These are phyloP conservation scores for Drosophila paracracens DNA, from an alignment of 2,888 invertebrate species.

Conservation along the genomic window DNA sequence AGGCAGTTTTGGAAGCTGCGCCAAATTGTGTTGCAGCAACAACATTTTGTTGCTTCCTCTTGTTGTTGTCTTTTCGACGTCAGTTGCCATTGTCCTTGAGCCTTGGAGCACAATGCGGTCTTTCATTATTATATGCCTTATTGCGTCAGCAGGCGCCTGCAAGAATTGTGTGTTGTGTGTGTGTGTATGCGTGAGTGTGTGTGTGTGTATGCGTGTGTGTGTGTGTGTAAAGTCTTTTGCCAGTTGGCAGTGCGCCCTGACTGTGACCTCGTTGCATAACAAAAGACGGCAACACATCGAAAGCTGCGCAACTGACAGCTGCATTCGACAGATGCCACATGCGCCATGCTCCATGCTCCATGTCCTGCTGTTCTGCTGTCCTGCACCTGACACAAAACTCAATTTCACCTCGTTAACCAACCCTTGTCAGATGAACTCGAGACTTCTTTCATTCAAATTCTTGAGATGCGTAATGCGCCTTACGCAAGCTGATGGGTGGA, in stretches of 20 bases:
- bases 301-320: slow-evolving; percentile 10
- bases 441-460: not conserved
- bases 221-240: slow-evolving; percentile 2
- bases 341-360: not conserved
- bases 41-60: slow-evolving; percentile 3
- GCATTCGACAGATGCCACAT: slow-evolving; percentile 34
- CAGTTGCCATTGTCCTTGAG: slow-evolving; percentile 50
- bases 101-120: slow-evolving; percentile 60
- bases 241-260: slow-evolving; percentile 61
- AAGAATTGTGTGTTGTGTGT: slow-evolving; percentile 5
- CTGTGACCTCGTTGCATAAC: slow-evolving; percentile 76
- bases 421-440: not conserved
- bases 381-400: slow-evolving; percentile 1
- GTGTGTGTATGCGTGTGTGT: no score
- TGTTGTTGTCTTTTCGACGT: not conserved
- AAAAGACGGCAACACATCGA: slow-evolving; percentile 24
- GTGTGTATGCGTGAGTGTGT: no score
- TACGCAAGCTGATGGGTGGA: not conserved
- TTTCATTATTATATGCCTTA: slow-evolving; percentile 69
- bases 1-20: slow-evolving; percentile 1
- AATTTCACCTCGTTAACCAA: slow-evolving; percentile 15
- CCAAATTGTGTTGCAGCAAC: slow-evolving; percentile 26
- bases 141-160: slow-evolving; percentile 61
- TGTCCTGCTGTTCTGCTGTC: not conserved
- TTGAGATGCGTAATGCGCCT: not conserved